phyloP scores from a whole-genome alignment of 1,140 invertebrate genomes.

The Aricia agestis region DNA sequence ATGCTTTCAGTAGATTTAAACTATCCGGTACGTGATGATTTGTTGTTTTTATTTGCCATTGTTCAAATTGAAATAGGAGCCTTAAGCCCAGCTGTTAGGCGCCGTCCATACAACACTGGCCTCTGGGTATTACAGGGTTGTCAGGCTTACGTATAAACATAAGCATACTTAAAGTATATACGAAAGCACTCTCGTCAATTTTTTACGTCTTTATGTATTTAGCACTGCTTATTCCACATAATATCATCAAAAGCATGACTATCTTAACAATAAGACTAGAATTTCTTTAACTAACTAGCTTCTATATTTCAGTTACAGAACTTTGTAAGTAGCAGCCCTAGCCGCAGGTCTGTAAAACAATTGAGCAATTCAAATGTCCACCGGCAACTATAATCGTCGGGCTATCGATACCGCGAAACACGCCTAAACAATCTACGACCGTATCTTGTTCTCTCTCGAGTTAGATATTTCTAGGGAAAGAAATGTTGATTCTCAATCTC shows the following conservation, averaged over 20 bases:
- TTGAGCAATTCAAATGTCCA: constrained; percentile 13
- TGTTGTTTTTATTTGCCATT: constrained; percentile 16
- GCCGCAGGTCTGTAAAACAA: constrained; percentile 2
- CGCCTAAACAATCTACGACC: background rate
- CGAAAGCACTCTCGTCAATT: too few species aligned
- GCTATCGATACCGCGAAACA: constrained; percentile 3
- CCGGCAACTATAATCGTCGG: constrained; percentile 5
- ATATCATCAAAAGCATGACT: too few species aligned
- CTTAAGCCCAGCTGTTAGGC: background rate
- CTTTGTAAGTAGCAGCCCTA: background rate
- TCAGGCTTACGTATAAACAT: background rate
- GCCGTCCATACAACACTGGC: background rate
- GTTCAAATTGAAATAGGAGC: constrained; percentile 7
- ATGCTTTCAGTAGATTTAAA: constrained; percentile 11
- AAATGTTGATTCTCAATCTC: background rate
- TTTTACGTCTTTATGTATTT: too few species aligned
- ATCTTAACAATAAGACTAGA: background rate
- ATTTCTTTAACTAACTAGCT: background rate
- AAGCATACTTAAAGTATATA: too few species aligned
- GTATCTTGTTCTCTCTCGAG: background rate
- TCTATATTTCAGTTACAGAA: background rate
- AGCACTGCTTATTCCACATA: too few species aligned
- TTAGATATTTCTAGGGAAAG: background rate
- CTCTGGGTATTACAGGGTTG: background rate
- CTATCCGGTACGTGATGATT: constrained; percentile 1